Conservation (phyloP, 2,797 vertebrate genomes). For the Poeciliopsis turneri region DNA sequence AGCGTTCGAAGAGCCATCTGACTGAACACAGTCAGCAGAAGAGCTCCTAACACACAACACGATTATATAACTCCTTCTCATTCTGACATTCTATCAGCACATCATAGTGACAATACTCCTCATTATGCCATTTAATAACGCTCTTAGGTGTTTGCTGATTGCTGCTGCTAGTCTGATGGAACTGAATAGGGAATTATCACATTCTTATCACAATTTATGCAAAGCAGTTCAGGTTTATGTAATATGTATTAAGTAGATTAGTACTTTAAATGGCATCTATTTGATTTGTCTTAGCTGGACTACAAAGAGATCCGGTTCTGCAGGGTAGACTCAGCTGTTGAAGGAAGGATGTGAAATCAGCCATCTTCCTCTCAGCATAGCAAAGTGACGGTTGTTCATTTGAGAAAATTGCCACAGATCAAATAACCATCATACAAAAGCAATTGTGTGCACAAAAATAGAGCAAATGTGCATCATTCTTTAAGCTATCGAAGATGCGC, state of each 20-base stretch:
- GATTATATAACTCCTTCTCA: no score
- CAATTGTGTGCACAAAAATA: not conserved
- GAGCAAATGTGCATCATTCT: not conserved
- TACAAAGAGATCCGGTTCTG: not conserved
- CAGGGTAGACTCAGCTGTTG: not conserved
- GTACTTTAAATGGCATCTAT: not conserved
- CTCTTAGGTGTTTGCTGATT: no score
- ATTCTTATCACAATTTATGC: not conserved
- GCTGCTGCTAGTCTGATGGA: not conserved
- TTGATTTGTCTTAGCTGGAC: not conserved
- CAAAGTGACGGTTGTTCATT: not conserved
- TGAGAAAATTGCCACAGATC: not conserved
- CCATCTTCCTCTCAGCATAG: not conserved
- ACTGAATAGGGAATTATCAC: not conserved
- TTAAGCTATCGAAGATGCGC: not conserved
- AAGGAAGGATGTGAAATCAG: not conserved
- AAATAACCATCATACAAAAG: not conserved
- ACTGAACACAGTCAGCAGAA: no score
- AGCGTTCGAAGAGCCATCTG: no score
- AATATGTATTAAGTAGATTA: not conserved
- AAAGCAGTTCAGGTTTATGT: not conserved
- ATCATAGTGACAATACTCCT: no score
- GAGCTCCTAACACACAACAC: no score
- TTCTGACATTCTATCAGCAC: no score
- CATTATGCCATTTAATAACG: no score